Conservation (phyloP, 1,140 invertebrate genomes). For the Pentalonia nigronervosa region DNA sequence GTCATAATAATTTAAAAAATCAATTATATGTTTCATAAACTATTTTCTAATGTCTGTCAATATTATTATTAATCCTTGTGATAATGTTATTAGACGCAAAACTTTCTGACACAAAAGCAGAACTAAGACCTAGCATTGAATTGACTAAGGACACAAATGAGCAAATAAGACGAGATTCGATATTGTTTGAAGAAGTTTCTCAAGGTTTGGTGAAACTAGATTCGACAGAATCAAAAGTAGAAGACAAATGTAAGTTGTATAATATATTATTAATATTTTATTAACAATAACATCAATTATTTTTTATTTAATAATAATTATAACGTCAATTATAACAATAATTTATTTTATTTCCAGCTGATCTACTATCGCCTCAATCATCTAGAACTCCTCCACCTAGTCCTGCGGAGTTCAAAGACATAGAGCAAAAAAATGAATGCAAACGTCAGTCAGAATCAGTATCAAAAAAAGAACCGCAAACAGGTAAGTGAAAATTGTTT, state of each 20-base stretch:
- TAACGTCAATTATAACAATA: not conserved
- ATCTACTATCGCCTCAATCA: conserved; percentile 65
- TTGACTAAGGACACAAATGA: conserved; percentile 63
- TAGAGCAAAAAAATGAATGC: conserved; percentile 58
- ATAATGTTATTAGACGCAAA: conserved; percentile 66
- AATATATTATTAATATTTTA: not conserved
- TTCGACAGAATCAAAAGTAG: conserved; percentile 59
- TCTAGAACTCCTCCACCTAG: conserved; percentile 68
- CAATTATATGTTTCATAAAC: not conserved
- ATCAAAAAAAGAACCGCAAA: not conserved
- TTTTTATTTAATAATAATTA: not conserved
- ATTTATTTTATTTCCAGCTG: conserved; percentile 22
- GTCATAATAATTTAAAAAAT: not conserved
- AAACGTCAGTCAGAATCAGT: not conserved
- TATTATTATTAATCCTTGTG: not conserved
- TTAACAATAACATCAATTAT: not conserved
- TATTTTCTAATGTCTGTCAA: not conserved
- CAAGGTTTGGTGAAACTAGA: conserved; percentile 64
- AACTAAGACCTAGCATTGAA: conserved; percentile 62
- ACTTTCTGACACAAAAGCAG: not conserved
- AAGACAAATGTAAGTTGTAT: conserved; percentile 58
- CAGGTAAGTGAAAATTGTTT: conserved; percentile 43
- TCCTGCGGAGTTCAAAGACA: conserved; percentile 66
- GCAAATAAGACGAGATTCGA: conserved; percentile 62
- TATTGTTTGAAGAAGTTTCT: conserved; percentile 65